A percentile compares a stretch with the other conserved stretches of the same genome.
Evolutionary conservation across 23 tunicate species (phyloP).

Genomic region (Ascidia mentula): DNA sequence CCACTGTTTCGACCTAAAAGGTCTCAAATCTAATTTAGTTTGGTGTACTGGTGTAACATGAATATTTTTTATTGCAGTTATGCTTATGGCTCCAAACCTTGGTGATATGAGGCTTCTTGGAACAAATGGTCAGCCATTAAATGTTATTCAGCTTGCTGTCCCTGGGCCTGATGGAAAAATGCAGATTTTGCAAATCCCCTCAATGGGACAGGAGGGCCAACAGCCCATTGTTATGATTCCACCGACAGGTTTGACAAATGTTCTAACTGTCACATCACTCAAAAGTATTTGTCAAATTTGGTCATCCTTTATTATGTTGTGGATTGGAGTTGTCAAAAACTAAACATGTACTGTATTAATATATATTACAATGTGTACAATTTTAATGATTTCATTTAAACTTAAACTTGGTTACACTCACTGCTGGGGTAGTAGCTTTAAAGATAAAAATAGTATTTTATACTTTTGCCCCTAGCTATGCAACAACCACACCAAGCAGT

Average conservation of each 20-base stretch:
- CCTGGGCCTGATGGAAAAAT: constrained; percentile 84
- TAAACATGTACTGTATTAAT: no score
- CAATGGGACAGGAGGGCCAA: constrained; percentile 29
- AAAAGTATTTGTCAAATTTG: background rate
- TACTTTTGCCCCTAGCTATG: background rate
- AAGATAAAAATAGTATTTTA: no score
- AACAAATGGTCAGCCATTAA: constrained; percentile 62
- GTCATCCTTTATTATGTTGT: no score
- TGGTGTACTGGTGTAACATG: background rate
- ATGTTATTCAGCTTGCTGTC: constrained; percentile 47
- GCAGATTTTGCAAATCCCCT: constrained; percentile 63
- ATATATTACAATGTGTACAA: no score
- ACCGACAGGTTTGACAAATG: background rate
- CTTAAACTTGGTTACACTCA: no score
- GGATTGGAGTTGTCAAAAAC: no score
- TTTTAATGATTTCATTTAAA: no score
- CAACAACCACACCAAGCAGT: background rate
- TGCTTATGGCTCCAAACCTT: constrained; percentile 11
- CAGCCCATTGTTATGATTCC: background rate
- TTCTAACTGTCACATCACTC: background rate
- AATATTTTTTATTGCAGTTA: background rate
- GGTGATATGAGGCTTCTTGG: constrained; percentile 42
- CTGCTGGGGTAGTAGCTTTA: no score
- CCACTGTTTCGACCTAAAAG: no score
- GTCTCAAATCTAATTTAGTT: no score